Evolutionary conservation across 37 sponge, comb jelly and placozoan species (phyloP), one percentile per base, ranked within the genome.

Genomic region (Diacarnus erythraeanus): DNA sequence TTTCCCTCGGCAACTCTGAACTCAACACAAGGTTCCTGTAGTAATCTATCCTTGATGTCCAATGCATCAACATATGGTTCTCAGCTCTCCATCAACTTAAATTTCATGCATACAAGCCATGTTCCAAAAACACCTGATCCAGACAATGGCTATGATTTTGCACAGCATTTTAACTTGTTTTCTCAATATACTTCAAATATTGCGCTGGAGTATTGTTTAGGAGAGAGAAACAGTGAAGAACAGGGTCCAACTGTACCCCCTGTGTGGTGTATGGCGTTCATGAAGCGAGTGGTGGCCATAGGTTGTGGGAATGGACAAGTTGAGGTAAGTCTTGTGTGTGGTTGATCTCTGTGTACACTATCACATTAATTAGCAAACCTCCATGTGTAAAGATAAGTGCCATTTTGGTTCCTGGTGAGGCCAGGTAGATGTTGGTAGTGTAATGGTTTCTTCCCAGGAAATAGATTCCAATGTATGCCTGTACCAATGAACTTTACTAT

Each of bases 271-370:
- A 77, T 92, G 85, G 93, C 85, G 36, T 59, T 84, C 9, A 42
- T 44, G 67, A 77, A 92, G 35, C 57, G 56, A 25, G 64, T 64
- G 12, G 61, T 85, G 43, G 89, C 77, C 25, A 39, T 92, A 0
- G 93, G 93, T 2, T 92, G 93, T 81, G 86, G 81, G 31, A 81
- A 85, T 78, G 93, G 93, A 42, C 80, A 88, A 51, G 43, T 92
- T 39, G 93, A 92, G 88, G 93, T 92, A 40, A 51, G 82, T 40
- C 26, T 64, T 20, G n/a, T n/a, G 26, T 3, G 51, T 41, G 51
- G 51, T 47, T 47, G 12, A 12, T 47, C 51, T 47, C 51, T 47
- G 51, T 47, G 51, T 47, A 47, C 51, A 47, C 51, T 15, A 47
- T 47, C 57, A 56, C 57, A 21, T 56, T 56, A 56, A 56, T n/a